phyloP scores from a whole-genome alignment of 2,113 vertebrate species.

The Numida meleagris region DNA sequence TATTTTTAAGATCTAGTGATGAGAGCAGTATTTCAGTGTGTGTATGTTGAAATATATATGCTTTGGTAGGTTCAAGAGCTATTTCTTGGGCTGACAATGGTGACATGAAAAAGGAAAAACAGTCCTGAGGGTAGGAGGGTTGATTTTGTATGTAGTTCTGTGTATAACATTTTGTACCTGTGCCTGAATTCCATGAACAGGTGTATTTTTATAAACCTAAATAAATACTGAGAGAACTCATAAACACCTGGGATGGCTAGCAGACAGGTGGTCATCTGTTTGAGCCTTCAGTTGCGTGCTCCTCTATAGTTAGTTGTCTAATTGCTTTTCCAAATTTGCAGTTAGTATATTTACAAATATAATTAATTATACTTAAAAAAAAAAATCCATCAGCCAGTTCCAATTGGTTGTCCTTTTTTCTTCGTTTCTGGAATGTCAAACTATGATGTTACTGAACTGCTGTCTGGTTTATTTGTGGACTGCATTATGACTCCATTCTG shows the following conservation, averaged over 20 bases:
- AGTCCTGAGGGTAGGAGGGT: background rate
- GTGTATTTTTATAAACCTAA: background rate
- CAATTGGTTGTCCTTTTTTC: background rate
- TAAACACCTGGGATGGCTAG: conserved; percentile 3
- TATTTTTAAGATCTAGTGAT: background rate
- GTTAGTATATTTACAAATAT: background rate
- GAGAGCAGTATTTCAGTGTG: background rate
- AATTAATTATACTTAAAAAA: background rate
- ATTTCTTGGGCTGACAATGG: background rate
- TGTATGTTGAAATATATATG: rapidly evolving
- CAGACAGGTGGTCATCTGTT: background rate
- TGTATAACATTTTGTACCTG: background rate
- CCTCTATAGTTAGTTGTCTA: conserved; percentile 12
- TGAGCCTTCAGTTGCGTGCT: background rate
- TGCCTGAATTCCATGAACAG: background rate
- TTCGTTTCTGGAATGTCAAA: background rate
- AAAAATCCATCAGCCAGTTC: background rate
- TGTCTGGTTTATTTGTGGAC: background rate
- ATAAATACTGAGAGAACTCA: background rate
- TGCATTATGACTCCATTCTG: background rate
- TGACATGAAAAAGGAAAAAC: background rate
- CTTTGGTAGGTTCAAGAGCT: background rate
- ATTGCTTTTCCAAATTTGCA: conserved; percentile 15
- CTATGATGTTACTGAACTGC: rapidly evolving
- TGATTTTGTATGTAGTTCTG: background rate